Evolutionary conservation across 2,888 invertebrate species (phyloP).

Genomic region (Scaptomyza flava): DNA sequence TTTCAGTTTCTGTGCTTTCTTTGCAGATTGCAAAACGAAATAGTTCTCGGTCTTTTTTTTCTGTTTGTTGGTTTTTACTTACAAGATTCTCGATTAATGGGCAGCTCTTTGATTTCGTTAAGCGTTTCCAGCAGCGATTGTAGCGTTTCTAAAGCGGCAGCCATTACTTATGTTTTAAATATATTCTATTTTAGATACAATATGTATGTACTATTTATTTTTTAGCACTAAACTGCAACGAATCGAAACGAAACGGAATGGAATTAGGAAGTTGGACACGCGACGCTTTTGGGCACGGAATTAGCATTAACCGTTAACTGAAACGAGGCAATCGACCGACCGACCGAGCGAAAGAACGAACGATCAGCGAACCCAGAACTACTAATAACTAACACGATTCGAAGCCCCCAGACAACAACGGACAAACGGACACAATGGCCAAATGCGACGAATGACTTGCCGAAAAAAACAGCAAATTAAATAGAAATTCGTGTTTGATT

Average conservation of each 20-base stretch:
- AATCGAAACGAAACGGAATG: constrained; percentile 23
- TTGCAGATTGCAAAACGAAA: background rate
- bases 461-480: constrained; percentile 22
- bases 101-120: constrained; percentile 76
- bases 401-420: constrained; percentile 18
- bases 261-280: constrained; percentile 52
- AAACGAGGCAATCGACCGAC: constrained; percentile 59
- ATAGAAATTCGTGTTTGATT: constrained; percentile 4
- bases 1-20: background rate
- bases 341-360: constrained; percentile 8
- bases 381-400: background rate
- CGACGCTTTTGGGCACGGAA: constrained; percentile 63
- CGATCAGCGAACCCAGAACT: constrained; percentile 49
- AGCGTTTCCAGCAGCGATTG: constrained; percentile 73
- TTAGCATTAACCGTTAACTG: constrained; percentile 74
- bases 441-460: constrained; percentile 41
- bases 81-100: constrained; percentile 81
- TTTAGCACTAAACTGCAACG: constrained; percentile 44
- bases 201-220: constrained; percentile 14
- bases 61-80: constrained; percentile 60
- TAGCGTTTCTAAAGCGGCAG: constrained; percentile 79
- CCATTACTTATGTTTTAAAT: constrained; percentile 60
- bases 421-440: constrained; percentile 11
- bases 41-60: background rate
- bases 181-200: constrained; percentile 36